Evolutionary conservation across 2,797 vertebrate species (phyloP), one percentile per base, ranked within the genome.

Genomic region (Sardinella longiceps): DNA sequence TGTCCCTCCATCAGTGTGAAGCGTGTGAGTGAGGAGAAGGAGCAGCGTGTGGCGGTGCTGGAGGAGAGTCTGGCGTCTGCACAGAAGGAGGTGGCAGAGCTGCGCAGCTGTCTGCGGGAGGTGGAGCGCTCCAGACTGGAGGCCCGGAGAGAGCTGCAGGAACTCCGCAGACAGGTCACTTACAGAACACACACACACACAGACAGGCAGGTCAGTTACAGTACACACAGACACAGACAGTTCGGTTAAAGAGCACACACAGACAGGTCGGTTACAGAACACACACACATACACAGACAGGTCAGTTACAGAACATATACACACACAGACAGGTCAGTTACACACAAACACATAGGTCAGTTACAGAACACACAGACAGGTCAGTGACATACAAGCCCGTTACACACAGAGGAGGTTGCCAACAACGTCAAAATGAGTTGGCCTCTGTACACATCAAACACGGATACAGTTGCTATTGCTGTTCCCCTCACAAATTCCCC

Each of bases 131-230:
- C 95, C 0, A 91, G 98, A 11, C 96, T 99, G 0, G 97, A 99
- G 51, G 97, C 97, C 0, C 95, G 98, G 0, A 89, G 98, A 15
- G 97, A 98, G 84, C 95, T 99, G 84, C 98, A 99, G 94, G 98
- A 99, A 88, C 96, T 98, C 45, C 96, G 97, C 87, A 91, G 97
- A 85, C 97, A 99, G 97, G 98, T 99, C 46, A 70, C 10, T 10
- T n/a, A n/a, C n/a, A n/a, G n/a, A n/a, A n/a, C n/a, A n/a, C n/a
- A n/a, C n/a, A n/a, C n/a, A n/a, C 10, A 33, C 28, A 12, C 63
- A 33, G 43, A 60, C n/a, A n/a, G 11, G 28, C 39, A 63, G 28
- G 74, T 20, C 80, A 20, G 53, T 10, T n/a, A n/a, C n/a, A n/a
- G n/a, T n/a, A n/a, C n/a, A 5, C 56, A 28, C 30, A 56, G 48